Conservation (phyloP, 2,113 vertebrate genomes). For the Etheostoma cragini region DNA sequence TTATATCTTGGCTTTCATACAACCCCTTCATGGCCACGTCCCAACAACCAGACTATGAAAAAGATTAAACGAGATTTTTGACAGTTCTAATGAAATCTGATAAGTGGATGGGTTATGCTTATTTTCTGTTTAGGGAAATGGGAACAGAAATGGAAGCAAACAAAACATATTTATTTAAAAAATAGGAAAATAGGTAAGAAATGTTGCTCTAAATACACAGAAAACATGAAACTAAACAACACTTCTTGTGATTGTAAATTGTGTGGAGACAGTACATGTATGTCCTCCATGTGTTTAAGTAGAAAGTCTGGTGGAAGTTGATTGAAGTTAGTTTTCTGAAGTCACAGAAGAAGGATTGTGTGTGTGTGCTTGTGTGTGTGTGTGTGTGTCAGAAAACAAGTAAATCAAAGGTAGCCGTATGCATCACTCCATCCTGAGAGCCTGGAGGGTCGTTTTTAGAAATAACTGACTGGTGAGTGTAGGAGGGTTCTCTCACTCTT, state of each 20-base stretch:
- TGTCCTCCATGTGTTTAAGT: background rate
- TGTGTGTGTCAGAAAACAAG: slow-evolving; percentile 37
- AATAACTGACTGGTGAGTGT: slow-evolving; percentile 54
- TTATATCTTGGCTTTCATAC: slow-evolving; percentile 59
- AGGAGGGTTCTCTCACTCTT: slow-evolving; percentile 56
- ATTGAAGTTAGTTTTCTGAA: slow-evolving; percentile 31
- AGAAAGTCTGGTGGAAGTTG: slow-evolving; percentile 1
- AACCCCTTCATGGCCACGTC: slow-evolving; percentile 56
- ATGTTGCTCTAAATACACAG: slow-evolving; percentile 1
- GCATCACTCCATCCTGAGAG: slow-evolving; percentile 52
- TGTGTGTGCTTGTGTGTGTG: background rate
- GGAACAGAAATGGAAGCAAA: slow-evolving; percentile 53
- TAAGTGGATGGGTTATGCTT: slow-evolving; percentile 67
- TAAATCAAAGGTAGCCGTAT: slow-evolving; percentile 33
- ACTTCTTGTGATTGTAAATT: background rate
- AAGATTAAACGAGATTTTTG: slow-evolving; percentile 68
- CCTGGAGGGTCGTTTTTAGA: slow-evolving; percentile 52
- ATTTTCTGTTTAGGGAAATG: slow-evolving; percentile 48
- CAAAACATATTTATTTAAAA: slow-evolving; percentile 2
- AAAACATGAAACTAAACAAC: background rate
- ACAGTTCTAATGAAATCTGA: slow-evolving; percentile 68
- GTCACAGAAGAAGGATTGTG: slow-evolving; percentile 22
- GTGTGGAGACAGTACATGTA: background rate
- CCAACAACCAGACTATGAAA: slow-evolving; percentile 66
- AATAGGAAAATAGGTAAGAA: slow-evolving; percentile 22